Evolutionary conservation across 2,113 vertebrate genomes (phyloP).

Genomic region (Poicephalus meyeri): DNA sequence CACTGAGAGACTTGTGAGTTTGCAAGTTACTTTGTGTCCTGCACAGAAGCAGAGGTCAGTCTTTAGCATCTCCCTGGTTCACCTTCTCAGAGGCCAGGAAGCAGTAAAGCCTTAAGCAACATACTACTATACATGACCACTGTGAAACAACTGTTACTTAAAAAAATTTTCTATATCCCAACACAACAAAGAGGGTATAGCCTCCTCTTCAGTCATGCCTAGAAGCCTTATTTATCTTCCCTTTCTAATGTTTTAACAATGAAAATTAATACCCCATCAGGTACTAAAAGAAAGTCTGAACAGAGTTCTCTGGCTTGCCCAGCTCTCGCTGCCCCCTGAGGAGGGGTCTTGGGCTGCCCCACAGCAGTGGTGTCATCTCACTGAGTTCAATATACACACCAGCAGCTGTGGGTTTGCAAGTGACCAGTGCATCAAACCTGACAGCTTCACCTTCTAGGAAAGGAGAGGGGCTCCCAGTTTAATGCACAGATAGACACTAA

Average conservation of each 20-base stretch:
- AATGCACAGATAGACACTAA: fast-evolving
- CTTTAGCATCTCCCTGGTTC: background rate
- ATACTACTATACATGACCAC: fast-evolving
- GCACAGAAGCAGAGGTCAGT: fast-evolving
- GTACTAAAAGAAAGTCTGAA: fast-evolving
- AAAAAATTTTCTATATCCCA: background rate
- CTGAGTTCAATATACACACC: fast-evolving
- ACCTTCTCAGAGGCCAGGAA: fast-evolving
- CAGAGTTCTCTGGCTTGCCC: background rate
- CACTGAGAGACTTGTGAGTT: background rate
- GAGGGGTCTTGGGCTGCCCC: background rate
- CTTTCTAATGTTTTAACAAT: background rate
- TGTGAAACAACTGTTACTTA: fast-evolving
- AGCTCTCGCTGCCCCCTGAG: fast-evolving
- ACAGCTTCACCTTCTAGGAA: fast-evolving
- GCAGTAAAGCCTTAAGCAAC: background rate
- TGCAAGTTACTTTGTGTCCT: background rate
- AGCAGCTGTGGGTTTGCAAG: fast-evolving
- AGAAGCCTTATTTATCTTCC: fast-evolving
- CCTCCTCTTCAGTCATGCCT: background rate
- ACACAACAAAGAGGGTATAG: background rate
- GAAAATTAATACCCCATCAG: fast-evolving
- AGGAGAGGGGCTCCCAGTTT: background rate
- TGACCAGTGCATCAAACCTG: background rate
- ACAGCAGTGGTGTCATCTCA: background rate